phyloP scores from a whole-genome alignment of 2,113 vertebrate species.

The Myrmophylax atrothorax region DNA sequence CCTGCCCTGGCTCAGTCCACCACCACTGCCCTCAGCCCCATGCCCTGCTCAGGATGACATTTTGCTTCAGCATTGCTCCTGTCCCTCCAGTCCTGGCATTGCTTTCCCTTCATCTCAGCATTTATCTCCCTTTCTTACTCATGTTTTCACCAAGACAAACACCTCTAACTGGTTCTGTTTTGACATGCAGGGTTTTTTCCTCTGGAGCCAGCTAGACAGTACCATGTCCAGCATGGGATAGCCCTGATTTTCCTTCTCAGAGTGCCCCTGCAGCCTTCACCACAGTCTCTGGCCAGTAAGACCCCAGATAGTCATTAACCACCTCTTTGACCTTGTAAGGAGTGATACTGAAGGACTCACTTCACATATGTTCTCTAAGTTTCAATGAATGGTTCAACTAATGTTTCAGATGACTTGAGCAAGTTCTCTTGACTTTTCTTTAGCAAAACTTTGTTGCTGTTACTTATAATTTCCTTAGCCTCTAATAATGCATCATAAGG shows the following conservation, averaged over 20 bases:
- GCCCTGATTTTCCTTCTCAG: too few species aligned
- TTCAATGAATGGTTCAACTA: neutral
- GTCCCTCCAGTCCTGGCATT: neutral
- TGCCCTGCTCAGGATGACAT: neutral
- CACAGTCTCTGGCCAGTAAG: neutral
- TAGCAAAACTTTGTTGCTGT: neutral
- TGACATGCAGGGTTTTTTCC: neutral
- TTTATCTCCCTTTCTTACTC: neutral
- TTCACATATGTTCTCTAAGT: neutral
- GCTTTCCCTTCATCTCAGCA: neutral
- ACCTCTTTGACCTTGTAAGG: neutral
- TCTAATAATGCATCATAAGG: accelerated
- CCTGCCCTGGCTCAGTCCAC: neutral
- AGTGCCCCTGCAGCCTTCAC: neutral
- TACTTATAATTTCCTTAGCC: neutral
- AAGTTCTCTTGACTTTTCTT: neutral
- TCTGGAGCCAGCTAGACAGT: neutral
- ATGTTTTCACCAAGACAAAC: neutral
- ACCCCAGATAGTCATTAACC: neutral
- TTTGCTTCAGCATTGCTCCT: neutral
- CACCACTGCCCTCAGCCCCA: too few species aligned
- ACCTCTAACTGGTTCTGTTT: neutral
- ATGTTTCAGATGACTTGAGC: neutral
- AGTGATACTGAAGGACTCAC: neutral
- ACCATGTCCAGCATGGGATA: accelerated